Conservation (phyloP, 2,888 invertebrate species). For the Melipona beecheii region DNA sequence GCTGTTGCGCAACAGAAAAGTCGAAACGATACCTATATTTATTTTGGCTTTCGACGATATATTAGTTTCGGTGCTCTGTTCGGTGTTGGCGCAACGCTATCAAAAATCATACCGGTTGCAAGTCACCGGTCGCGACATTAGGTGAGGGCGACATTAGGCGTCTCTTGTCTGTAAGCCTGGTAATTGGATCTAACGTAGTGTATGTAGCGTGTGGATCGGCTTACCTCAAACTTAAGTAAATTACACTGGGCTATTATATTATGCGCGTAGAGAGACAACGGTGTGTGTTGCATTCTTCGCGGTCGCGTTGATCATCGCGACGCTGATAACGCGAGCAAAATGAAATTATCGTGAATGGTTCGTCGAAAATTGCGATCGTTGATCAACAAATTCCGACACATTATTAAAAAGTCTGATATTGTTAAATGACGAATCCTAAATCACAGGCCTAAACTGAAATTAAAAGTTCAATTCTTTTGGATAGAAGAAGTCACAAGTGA, state of each 20-base stretch:
- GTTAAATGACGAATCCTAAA: no score
- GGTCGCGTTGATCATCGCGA: constrained; percentile 18
- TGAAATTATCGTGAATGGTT: neutral
- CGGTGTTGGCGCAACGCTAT: no score
- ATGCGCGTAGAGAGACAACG: neutral
- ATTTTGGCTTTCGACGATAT: no score
- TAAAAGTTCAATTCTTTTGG: no score
- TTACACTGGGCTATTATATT: constrained; percentile 23
- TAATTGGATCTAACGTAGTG: constrained; percentile 58
- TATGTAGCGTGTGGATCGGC: constrained; percentile 46
- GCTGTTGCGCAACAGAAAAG: no score
- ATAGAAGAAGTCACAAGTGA: rapidly evolving
- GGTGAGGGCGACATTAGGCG: constrained; percentile 47
- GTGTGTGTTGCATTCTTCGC: constrained; percentile 16
- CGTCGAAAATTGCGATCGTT: neutral
- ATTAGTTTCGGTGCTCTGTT: no score
- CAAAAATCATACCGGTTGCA: no score
- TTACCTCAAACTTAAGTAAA: constrained; percentile 66
- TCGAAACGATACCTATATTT: no score
- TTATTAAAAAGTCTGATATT: no score
- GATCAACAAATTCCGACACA: no score
- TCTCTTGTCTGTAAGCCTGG: constrained; percentile 22
- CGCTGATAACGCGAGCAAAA: neutral
- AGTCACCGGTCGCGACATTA: constrained; percentile 45
- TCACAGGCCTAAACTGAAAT: no score